Base-by-base conservation (phyloP, 2,113 vertebrate genomes). In the Petromus typicus region DNA sequence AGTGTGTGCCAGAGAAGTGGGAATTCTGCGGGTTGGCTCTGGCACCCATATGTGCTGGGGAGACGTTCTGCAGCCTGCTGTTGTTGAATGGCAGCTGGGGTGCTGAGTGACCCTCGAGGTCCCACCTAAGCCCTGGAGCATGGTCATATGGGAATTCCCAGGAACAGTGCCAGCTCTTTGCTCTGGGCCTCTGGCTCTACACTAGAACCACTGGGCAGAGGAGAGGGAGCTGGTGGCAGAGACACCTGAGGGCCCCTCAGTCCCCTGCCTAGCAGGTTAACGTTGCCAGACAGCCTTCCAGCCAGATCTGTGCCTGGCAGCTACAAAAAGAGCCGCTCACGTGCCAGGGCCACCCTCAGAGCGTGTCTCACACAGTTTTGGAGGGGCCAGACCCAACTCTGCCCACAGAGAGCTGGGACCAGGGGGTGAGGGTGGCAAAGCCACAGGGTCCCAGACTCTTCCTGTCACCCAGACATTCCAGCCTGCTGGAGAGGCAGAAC, bases 41-140 rank as follows among this genome's bases (percentile, higher is more conserved):
- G 63, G 63, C 1, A 59, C n/a, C 73, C 92, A 76, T 56, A 27
- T 57, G 71, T 3, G 3, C 27, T 1, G 30, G n/a, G 22, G 8
- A 5, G 78, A 64, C 45, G 82, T 91, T 88, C 96, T 61, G 76
- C 84, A 37, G 56, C 83, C 43, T 22, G n/a, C 45, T 32, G 88
- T 90, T 95, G 66, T 94, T 85, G 90, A 64, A 88, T 80, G 63
- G 79, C 63, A 64, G 43, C 0, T 4, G 20, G 94, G 78, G 43
- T 0, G 25, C 95, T 79, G 91, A 95, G 94, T 88, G 96, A 96
- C 92, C 83, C 73, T 43, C 66, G 5, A 97, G 88, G 89, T 93
- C 92, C 95, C 93, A 90, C 27, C 66, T 51, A 94, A 82, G 63
- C 56, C 56, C 64, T 45, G 43, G 61, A 88, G 78, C 8, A 7